These are phyloP conservation scores for Chydorus sphaericus DNA, from an alignment of 2,888 invertebrate genomes.

Conservation along the genomic window DNA sequence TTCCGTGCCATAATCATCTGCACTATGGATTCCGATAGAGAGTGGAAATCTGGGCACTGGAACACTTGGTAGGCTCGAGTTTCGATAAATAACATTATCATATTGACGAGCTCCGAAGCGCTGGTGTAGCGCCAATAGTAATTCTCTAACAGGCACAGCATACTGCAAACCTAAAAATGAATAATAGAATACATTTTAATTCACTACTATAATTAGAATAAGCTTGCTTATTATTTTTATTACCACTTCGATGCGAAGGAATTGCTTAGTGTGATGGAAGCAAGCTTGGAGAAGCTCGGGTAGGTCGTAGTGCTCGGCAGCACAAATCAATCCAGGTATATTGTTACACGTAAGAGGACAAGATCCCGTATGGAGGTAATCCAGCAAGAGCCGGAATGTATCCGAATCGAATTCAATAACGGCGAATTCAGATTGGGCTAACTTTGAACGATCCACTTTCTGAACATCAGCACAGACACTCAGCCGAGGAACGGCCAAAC, in stretches of 20 bases:
- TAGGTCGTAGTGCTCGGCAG: constrained; percentile 85
- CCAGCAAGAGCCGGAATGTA: constrained; percentile 75
- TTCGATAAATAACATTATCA: constrained; percentile 82
- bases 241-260: constrained; percentile 77
- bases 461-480: constrained; percentile 88
- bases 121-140: constrained; percentile 93
- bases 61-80: constrained; percentile 67
- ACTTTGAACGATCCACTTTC: constrained; percentile 78
- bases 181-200: not conserved
- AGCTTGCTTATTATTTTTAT: not conserved
- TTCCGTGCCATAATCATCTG: constrained; percentile 88
- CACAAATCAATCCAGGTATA: constrained; percentile 82
- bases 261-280: constrained; percentile 90
- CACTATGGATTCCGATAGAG: constrained; percentile 84
- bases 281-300: constrained; percentile 85
- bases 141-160: constrained; percentile 82
- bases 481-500: constrained; percentile 58
- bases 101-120: constrained; percentile 82
- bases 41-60: constrained; percentile 66
- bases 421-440: constrained; percentile 87
- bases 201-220: not conserved
- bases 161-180: constrained; percentile 55
- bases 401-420: constrained; percentile 91
- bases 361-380: constrained; percentile 83
- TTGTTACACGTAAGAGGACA: constrained; percentile 82